Base-by-base conservation (phyloP, 2,888 invertebrate species). In the Pseudococcus longispinus region DNA sequence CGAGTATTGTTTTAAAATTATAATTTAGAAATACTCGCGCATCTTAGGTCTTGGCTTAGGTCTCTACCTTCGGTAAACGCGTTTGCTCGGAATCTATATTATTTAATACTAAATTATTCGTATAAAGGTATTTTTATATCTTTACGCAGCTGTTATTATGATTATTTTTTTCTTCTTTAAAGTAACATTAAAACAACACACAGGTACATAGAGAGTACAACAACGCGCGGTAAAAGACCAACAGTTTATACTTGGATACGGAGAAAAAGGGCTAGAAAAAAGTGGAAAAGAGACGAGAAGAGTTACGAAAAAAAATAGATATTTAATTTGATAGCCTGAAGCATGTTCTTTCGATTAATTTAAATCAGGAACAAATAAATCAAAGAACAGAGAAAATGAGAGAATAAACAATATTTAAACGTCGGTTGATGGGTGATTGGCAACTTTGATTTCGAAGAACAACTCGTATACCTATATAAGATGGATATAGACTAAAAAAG, bases 321-420 rank as follows among this genome's bases (percentile, higher is more conserved):
- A 86, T 86, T 86, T 86, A 86, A 86, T 86, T 86, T 86, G 86
- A 86, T 86, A 86, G 77, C 77, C 77, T 26, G 55, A 80, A 77
- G 86, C 80, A 32, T 86, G 80, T 77, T 86, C 80, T 42, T 86
- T 86, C 86, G 86, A 86, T 86, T 86, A 86, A 86, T 86, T 80
- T 86, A 86, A 86, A 86, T 86, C 86, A 55, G 86, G 86, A 86
- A 86, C 86, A 86, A 86, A 86, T 86, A 86, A 86, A 86, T 86
- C 86, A 85, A 85, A 85, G 80, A 86, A 80, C 46, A 80, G 77
- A 84, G 86, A 86, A 86, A 86, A 86, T 51, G 86, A 86, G 86
- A 86, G 80, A 77, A 86, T 80, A 86, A 85, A 85, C 85, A 86
- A 86, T 86, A 86, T 86, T 86, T 86, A 86, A 86, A 86, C 86